These are phyloP conservation scores for Microplitis manilae DNA, from an alignment of 2,888 invertebrate species.

Conservation along the genomic window DNA sequence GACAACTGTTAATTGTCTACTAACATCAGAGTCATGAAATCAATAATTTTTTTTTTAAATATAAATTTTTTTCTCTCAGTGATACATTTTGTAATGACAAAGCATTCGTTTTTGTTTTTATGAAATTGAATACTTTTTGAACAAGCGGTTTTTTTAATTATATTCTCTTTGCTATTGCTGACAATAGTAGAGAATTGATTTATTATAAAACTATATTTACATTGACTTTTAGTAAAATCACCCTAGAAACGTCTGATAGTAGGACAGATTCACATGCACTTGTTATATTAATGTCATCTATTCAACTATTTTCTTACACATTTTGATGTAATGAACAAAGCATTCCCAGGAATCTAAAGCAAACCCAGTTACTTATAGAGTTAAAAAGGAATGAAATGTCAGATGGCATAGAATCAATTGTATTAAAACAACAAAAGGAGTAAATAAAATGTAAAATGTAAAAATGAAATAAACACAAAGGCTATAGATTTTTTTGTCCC, in stretches of 20 bases:
- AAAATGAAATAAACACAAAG: conserved; percentile 8
- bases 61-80: too few relatives aligned
- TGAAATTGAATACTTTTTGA: neutral
- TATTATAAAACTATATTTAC: neutral
- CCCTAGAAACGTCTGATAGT: neutral
- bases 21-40: too few relatives aligned
- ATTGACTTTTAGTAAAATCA: neutral
- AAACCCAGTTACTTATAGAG: neutral
- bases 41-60: too few relatives aligned
- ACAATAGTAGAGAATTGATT: neutral
- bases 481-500: neutral
- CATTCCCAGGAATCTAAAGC: conserved; percentile 29
- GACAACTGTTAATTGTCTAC: too few relatives aligned
- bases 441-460: conserved; percentile 1
- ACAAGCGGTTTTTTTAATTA: neutral
- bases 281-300: conserved; percentile 15
- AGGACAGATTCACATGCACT: neutral
- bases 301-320: conserved; percentile 20
- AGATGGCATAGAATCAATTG: neutral
- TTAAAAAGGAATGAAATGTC: neutral
- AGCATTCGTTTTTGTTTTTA: neutral
- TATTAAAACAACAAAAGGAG: conserved; percentile 5
- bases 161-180: neutral
- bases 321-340: conserved; percentile 38
- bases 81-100: neutral